phyloP scores from a whole-genome alignment of 2,113 vertebrate species.

The Cercocebus atys region DNA sequence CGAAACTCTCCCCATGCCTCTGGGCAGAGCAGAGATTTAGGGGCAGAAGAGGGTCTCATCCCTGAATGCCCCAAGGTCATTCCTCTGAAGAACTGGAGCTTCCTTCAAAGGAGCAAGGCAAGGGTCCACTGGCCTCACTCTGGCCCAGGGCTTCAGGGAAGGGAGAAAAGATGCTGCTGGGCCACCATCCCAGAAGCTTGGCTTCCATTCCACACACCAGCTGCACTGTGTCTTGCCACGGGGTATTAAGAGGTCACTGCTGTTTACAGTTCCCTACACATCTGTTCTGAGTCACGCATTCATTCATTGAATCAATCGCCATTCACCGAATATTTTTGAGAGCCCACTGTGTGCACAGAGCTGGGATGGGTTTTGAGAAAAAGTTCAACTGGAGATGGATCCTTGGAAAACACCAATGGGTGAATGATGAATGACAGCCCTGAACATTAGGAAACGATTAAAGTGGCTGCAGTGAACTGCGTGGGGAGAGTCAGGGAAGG shows the following conservation, averaged over 20 bases:
- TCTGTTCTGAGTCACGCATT: conserved; percentile 61
- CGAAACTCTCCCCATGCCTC: background rate
- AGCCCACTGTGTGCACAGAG: conserved; percentile 39
- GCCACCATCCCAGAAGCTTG: background rate
- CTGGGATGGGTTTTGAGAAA: background rate
- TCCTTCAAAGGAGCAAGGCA: background rate
- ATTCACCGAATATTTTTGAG: conserved; percentile 35
- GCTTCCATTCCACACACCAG: conserved; percentile 44
- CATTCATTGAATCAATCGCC: conserved; percentile 26
- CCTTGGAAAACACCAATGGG: background rate
- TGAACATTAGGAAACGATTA: background rate
- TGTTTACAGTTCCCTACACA: conserved; percentile 62
- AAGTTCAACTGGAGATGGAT: background rate
- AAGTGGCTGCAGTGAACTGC: rapidly evolving
- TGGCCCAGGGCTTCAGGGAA: background rate
- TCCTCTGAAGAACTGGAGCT: background rate
- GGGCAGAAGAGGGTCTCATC: background rate
- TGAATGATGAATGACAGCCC: background rate
- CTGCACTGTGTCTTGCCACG: conserved; percentile 34
- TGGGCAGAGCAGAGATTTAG: background rate
- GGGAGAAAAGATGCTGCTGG: background rate
- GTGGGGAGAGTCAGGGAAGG: background rate
- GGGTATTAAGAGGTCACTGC: conserved; percentile 64
- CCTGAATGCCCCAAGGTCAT: no score
- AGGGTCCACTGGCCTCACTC: background rate